phyloP scores from a whole-genome alignment of 2,113 vertebrate species.

The Hippocampus mohnikei region DNA sequence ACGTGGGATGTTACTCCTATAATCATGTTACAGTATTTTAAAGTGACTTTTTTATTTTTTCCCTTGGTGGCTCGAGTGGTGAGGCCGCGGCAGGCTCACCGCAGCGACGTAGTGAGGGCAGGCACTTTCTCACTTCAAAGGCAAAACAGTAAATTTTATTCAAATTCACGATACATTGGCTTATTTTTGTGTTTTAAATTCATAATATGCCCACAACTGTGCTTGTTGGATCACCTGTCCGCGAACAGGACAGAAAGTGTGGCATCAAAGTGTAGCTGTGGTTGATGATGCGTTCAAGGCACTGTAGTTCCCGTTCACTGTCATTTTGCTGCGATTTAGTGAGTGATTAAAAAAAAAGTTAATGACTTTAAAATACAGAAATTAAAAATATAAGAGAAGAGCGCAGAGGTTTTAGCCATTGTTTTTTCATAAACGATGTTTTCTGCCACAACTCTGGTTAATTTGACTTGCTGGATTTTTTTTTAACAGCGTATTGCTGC shows the following conservation, averaged over 20 bases:
- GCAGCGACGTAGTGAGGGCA: constrained; percentile 1
- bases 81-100: constrained; percentile 18
- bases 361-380: background rate
- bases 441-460: background rate
- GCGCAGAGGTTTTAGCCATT: background rate
- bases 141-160: background rate
- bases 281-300: constrained; percentile 28
- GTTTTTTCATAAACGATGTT: background rate
- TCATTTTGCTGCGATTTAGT: background rate
- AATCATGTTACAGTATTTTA: background rate
- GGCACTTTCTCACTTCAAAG: background rate
- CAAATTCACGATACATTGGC: background rate
- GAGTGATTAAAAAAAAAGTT: background rate
- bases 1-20: background rate
- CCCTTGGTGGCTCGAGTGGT: constrained; percentile 44
- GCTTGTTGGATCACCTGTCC: background rate
- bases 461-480: too few relatives aligned
- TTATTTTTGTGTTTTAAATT: background rate
- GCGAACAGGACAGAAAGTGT: background rate
- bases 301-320: background rate
- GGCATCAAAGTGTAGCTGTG: background rate
- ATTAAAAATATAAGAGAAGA: background rate
- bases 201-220: background rate
- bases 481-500: too few relatives aligned
- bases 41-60: constrained; percentile 19